phyloP scores from a whole-genome alignment of 2,797 vertebrate species.

The Ispidina picta region DNA sequence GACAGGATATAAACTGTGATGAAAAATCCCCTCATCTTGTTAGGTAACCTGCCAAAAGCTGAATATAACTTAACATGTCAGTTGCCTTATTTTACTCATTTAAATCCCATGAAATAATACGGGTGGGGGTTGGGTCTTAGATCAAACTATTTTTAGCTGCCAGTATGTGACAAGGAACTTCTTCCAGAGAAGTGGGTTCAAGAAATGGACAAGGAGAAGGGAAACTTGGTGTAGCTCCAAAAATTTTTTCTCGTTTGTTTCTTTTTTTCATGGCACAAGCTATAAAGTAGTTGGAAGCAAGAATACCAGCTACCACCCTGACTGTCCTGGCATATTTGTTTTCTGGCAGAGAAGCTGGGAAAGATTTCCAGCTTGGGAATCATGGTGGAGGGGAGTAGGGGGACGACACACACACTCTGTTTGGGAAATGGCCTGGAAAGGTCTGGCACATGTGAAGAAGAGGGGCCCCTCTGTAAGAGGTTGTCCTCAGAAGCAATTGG shows the following conservation, averaged over 20 bases:
- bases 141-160: neutral
- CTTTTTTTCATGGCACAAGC: neutral
- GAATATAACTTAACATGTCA: neutral
- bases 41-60: constrained; percentile 9
- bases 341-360: neutral
- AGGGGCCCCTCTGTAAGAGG: no score
- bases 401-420: neutral
- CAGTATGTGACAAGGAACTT: neutral
- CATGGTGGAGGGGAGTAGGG: no score
- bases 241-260: neutral
- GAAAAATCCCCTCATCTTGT: neutral
- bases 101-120: neutral
- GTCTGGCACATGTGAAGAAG: neutral
- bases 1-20: constrained; percentile 7
- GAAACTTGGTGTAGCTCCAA: neutral
- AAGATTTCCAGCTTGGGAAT: neutral
- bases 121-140: accelerated
- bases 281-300: neutral
- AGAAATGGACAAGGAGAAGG: neutral
- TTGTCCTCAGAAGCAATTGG: neutral
- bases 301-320: neutral
- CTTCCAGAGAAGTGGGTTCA: neutral
- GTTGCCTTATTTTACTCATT: neutral
- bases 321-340: neutral
- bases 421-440: neutral